Evolutionary conservation across 2,888 invertebrate species (phyloP), one percentile per base, ranked within the genome.

Genomic region (Auanema freiburgensis): DNA sequence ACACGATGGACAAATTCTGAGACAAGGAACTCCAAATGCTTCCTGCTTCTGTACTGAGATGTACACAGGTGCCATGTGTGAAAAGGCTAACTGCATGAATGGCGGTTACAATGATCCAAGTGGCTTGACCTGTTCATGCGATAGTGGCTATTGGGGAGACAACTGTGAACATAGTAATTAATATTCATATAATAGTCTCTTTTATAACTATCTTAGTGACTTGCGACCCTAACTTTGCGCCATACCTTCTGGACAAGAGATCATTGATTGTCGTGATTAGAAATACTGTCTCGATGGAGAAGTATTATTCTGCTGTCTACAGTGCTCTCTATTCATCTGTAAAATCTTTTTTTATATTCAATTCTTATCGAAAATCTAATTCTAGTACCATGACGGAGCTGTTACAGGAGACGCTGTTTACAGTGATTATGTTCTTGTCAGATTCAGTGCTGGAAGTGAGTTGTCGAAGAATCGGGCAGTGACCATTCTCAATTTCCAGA

Each of bases 11-110:
- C 66, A 65, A 11, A 62, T 67, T 23, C 49, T 76, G 21, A 63
- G 56, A 24, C 57, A 62, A 16, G 52, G 23, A 23, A 59, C 63
- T 21, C 60, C 63, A 23, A 56, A 58, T 10, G 56, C 65, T 10
- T 65, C 63, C 49, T 78, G 78, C 59, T 77, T 76, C 74, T 78
- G 78, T 43, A 44, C 71, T 1, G 73, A 73, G 50, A 64, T 72
- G 14, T 76, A 65, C 61, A 67, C 65, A 10, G 78, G 78, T 56
- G 43, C 23, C 16, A 65, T 70, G 55, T 78, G 78, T 58, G 67
- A 72, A 14, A 63, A 69, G 59, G 51, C 63, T 2, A 59, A 72
- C 56, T 79, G 79, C 59, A 75, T 79, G 77, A 77, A 79, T 54
- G 75, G 74, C 33, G 79, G 79, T 42, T 60, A 61, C 44, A 60